phyloP scores from a whole-genome alignment of 2,797 vertebrate species.

The Anisognathus igniventris region DNA sequence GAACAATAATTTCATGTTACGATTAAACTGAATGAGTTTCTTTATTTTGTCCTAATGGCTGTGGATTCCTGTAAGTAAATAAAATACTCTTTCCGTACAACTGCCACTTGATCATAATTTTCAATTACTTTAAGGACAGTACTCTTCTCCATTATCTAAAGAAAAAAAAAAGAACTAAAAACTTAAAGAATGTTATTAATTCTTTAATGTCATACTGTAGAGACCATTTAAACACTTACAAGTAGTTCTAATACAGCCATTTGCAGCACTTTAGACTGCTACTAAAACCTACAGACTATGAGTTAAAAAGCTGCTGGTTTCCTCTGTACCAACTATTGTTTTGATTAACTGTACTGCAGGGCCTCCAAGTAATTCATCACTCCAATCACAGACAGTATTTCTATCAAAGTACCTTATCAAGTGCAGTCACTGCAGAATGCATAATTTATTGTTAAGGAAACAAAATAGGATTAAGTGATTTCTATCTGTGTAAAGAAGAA shows the following conservation, averaged over 20 bases:
- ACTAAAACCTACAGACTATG: not conserved
- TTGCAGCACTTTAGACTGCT: not conserved
- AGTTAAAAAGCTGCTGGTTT: not conserved
- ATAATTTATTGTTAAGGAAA: slow-evolving; percentile 14
- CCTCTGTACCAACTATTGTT: not conserved
- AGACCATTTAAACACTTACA: not conserved
- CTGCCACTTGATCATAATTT: not conserved
- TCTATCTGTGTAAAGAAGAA: slow-evolving; percentile 20
- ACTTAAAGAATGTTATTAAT: not conserved
- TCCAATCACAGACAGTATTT: not conserved
- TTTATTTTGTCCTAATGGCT: not conserved
- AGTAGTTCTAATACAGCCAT: not conserved
- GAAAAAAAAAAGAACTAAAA: not conserved
- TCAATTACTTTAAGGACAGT: not conserved
- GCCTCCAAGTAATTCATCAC: not conserved
- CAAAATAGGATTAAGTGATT: slow-evolving; percentile 36
- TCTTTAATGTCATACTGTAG: not conserved
- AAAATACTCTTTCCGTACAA: not conserved
- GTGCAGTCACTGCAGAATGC: not conserved
- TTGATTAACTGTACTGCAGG: not conserved
- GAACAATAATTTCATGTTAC: not conserved
- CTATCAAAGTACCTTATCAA: not conserved
- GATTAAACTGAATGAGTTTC: not conserved
- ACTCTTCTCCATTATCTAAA: not conserved
- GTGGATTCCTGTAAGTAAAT: slow-evolving; percentile 46